phyloP scores from a whole-genome alignment of 2,797 vertebrate genomes.

The Lophotriccus pileatus region DNA sequence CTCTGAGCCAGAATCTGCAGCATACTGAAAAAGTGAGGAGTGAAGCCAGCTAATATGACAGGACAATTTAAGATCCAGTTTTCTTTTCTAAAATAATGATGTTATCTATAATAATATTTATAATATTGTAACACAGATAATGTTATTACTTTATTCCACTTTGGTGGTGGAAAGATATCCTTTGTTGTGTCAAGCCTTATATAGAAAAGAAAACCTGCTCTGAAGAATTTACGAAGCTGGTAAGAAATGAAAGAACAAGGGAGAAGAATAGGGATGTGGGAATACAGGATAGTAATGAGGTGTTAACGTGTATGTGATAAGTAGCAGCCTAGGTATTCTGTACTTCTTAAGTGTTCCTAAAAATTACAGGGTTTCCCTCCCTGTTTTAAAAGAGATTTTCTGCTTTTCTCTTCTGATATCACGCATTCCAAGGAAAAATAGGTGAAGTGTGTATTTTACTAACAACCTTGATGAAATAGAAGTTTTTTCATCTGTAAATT shows the following conservation, averaged over 20 bases:
- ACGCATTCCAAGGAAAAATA: background rate
- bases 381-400: background rate
- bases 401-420: background rate
- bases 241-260: background rate
- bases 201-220: background rate
- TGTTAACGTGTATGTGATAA: background rate
- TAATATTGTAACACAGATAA: no score
- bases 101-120: no score
- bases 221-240: background rate
- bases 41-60: background rate
- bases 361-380: background rate
- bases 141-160: no score
- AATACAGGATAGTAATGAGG: background rate
- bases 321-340: background rate
- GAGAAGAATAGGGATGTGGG: background rate
- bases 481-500: background rate
- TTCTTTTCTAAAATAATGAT: background rate
- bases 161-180: background rate
- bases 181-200: background rate
- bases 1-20: background rate
- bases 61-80: background rate
- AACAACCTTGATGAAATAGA: background rate
- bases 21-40: background rate
- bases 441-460: background rate
- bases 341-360: background rate